Base-by-base conservation (phyloP, 2,888 invertebrate genomes). In the Plebejus anna region DNA sequence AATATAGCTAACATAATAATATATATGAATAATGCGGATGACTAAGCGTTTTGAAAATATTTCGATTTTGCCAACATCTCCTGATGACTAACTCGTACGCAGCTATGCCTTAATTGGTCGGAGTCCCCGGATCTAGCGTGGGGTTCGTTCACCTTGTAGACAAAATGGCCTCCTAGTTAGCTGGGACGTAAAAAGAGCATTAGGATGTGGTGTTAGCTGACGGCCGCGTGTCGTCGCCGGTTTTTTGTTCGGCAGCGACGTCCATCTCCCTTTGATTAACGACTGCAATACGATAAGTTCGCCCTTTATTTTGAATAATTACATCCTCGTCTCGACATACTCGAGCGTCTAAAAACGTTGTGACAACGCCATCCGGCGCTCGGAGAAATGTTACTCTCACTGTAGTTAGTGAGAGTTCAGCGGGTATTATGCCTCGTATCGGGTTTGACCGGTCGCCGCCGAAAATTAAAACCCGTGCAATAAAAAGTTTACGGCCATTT, bases 231-330 rank as follows among this genome's bases (percentile, higher is more conserved):
- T 82, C 83, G 83, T 84, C 80, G 81, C 82, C 83, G 80, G 82
- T 84, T 87, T 89, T 89, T 89, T 89, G 87, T 87, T 86, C 83
- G 82, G 80, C 83, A 84, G 82, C 79, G 83, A 80, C 82, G 83
- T 83, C 83, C 82, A 83, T 85, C 85, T 86, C 85, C 85, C 84
- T 88, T 88, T 90, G 89, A 91, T 91, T 90, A 90, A 90, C 87
- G 88, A 87, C 82, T 82, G 90, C 88, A 90, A 90, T 87, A 81
- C 82, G 88, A 91, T 88, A 85, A 83, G 82, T 82, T 82, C 82
- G 84, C 85, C 86, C 85, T 87, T 82, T 83, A 83, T 82, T 83
- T 81, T 82, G 82, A 66, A 83, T 81, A 36, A 38, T 61, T 61
- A 72, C 72, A 72, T 72, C 72, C 72, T 72, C 9, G 72, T 72